A percentile compares a stretch with the other conserved stretches of the same genome.
Evolutionary conservation across 2,888 invertebrate genomes (phyloP).

Genomic region (Sipha maydis): DNA sequence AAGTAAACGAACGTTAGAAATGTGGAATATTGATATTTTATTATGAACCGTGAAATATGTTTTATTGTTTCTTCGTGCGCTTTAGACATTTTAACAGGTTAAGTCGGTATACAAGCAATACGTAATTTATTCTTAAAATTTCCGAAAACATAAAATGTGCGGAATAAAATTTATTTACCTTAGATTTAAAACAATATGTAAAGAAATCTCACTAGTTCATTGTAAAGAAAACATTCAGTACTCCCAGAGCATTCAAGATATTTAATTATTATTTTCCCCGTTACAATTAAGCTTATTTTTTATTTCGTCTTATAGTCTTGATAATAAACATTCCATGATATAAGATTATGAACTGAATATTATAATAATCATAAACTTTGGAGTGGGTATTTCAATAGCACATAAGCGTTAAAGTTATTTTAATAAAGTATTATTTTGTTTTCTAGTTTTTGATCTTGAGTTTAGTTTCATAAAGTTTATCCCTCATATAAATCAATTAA

Average conservation of each 20-base stretch:
- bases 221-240: background rate
- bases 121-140: no score
- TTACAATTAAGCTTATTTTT: background rate
- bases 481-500: conserved; percentile 30
- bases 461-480: conserved; percentile 26
- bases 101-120: no score
- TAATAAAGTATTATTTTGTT: conserved; percentile 36
- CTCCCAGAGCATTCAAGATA: background rate
- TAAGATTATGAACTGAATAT: background rate
- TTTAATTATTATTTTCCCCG: background rate
- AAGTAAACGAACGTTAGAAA: no score
- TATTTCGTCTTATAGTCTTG: background rate
- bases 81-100: no score
- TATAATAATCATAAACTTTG: background rate
- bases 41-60: no score
- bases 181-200: background rate
- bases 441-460: conserved; percentile 11
- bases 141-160: no score
- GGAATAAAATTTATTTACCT: background rate
- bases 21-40: no score
- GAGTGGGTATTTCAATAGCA: background rate
- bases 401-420: conserved; percentile 12
- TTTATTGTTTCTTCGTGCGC: no score
- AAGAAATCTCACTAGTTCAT: background rate
- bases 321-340: background rate